Evolutionary conservation across 2,113 vertebrate species (phyloP), one percentile per base, ranked within the genome.

Genomic region (Bubo scandiacus): DNA sequence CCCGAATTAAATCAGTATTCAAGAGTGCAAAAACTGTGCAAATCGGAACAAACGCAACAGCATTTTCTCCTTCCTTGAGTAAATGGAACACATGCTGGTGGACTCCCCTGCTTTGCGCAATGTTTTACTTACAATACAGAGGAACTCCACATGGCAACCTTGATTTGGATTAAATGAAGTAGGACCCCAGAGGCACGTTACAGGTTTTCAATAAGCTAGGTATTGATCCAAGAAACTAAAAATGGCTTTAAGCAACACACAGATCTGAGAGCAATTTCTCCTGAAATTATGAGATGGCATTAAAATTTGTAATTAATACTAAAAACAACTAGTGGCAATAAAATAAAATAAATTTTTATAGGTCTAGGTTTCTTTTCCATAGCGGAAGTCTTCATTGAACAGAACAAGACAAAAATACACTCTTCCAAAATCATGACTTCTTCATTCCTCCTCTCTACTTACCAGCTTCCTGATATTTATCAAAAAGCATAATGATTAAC

Each of bases 121-220:
- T 23, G 83, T 82, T 92, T 97, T 98, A 98, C 97, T 98, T 97
- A 98, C 97, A 98, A 97, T 32, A 97, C 95, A 97, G 94, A 98
- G 96, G 94, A 95, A 95, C 92, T 97, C 95, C 96, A 96, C 92
- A 96, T 75, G 96, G 94, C 94, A 97, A 97, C 94, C 96, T 98
- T 93, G 96, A 90, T 96, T 96, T 93, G 93, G 96, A 86, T 97
- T 97, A 96, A 97, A 95, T 93, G 96, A 96, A 90, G 95, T 81
- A 94, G 96, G 95, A 97, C 94, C 90, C 87, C 96, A 95, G 94
- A 95, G 83, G 95, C 94, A 97, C 81, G 91, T 95, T 97, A 95
- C 91, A 85, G 84, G 81, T 73, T 96, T 95, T 94, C 95, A 97
- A 91, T 96, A 96, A 88, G 86, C 93, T 95, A 96, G 86, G 63